phyloP scores from a whole-genome alignment of 2,113 vertebrate species.

The Thunnus maccoyii region DNA sequence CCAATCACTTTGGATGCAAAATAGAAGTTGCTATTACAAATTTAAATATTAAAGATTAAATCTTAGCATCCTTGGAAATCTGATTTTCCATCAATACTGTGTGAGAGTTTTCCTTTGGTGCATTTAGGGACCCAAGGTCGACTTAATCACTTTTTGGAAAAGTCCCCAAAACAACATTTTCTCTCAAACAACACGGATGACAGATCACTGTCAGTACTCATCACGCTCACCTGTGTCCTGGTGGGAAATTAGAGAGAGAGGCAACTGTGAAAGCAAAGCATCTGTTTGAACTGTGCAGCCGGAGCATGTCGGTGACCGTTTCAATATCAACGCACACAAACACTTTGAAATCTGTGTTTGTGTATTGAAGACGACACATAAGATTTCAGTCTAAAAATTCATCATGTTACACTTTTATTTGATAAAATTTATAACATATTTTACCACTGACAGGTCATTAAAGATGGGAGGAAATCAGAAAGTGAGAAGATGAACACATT shows the following conservation, averaged over 20 bases:
- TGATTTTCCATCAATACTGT: no score
- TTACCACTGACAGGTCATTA: neutral
- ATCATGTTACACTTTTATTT: neutral
- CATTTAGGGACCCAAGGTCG: neutral
- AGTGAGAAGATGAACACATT: neutral
- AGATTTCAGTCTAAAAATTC: neutral
- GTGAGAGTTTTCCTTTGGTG: neutral
- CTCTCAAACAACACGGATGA: neutral
- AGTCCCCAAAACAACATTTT: neutral
- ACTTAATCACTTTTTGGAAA: neutral
- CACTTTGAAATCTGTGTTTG: neutral
- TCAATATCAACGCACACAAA: neutral
- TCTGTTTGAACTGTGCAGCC: conserved; percentile 40
- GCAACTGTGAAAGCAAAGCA: conserved; percentile 6
- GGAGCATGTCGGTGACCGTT: conserved; percentile 12
- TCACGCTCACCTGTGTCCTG: neutral
- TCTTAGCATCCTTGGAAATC: no score
- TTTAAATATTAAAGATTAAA: no score
- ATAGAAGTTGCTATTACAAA: neutral
- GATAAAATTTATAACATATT: neutral
- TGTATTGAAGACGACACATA: neutral
- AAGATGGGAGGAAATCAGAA: neutral
- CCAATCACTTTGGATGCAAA: neutral
- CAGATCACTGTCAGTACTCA: neutral
- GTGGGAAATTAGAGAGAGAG: conserved; percentile 37